Conservation (phyloP, 2,113 vertebrate species). For the Leucopsar rothschildi region DNA sequence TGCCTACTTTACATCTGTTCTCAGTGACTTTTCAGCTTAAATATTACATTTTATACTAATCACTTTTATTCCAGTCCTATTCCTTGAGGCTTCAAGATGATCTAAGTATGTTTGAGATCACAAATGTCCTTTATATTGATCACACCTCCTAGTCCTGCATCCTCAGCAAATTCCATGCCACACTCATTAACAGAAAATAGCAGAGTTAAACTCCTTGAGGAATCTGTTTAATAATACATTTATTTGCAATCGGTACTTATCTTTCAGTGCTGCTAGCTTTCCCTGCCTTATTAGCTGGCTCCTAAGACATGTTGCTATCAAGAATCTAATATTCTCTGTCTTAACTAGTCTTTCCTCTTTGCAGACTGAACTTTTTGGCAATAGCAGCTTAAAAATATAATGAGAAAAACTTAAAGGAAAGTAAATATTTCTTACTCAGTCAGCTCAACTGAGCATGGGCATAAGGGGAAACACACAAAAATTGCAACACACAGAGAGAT, state of each 20-base stretch:
- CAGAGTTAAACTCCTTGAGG: not conserved
- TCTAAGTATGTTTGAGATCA: not conserved
- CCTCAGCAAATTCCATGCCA: not conserved
- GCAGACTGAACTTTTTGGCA: not conserved
- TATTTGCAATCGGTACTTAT: not conserved
- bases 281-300: not conserved
- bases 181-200: not conserved
- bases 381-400: not conserved
- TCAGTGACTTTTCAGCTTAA: not conserved
- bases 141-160: not conserved
- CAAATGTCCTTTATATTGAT: not conserved
- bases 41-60: not conserved
- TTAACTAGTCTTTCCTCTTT: not conserved
- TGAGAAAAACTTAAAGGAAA: not conserved
- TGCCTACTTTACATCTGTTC: not conserved
- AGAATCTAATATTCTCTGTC: not conserved
- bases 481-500: not conserved
- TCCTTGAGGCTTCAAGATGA: not conserved
- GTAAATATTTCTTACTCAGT: not conserved
- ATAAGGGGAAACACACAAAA: not conserved
- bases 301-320: not conserved
- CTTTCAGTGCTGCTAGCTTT: not conserved
- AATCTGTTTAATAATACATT: not conserved
- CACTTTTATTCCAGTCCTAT: not conserved
- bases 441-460: not conserved